These are phyloP conservation scores for Leptinotarsa undecemlineata DNA, from an alignment of 1,140 invertebrate genomes.

Conservation along the genomic window DNA sequence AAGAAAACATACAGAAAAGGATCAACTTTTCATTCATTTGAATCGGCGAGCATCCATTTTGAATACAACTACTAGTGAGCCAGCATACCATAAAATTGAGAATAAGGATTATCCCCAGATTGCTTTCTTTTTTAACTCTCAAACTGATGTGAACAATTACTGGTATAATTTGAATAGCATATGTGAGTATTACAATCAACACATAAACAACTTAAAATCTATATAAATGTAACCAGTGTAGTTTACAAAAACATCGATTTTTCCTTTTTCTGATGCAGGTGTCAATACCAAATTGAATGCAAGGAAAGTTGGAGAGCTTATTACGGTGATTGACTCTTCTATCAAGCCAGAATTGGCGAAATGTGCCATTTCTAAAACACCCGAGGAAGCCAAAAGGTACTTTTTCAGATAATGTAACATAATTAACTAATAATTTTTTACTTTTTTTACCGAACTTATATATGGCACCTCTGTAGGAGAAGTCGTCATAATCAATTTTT, in stretches of 20 bases:
- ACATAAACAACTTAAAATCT: conserved; percentile 39
- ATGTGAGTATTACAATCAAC: conserved; percentile 58
- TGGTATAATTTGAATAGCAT: conserved; percentile 75
- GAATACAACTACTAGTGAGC: conserved; percentile 68
- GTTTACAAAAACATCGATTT: no score
- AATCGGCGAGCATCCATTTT: conserved; percentile 66
- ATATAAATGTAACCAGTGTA: conserved; percentile 49
- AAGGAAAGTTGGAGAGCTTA: conserved; percentile 43
- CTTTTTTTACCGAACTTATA: no score
- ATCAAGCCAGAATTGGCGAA: conserved; percentile 59
- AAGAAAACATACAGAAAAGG: conserved; percentile 69
- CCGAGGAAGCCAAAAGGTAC: conserved; percentile 55
- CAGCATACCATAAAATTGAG: conserved; percentile 67
- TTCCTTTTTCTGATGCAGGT: conserved; percentile 11
- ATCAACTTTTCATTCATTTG: conserved; percentile 72
- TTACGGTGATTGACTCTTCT: conserved; percentile 57
- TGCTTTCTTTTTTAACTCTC: conserved; percentile 62
- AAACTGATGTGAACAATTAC: conserved; percentile 67
- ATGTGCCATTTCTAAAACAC: conserved; percentile 51
- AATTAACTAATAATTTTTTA: no score
- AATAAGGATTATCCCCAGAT: conserved; percentile 62
- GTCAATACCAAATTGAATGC: conserved; percentile 33
- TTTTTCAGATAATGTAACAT: no score
- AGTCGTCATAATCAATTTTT: background rate
- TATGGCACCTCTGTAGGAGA: no score